Evolutionary conservation across 2,888 invertebrate species (phyloP), one percentile per base, ranked within the genome.

Genomic region (Drosophila neonasuta): DNA sequence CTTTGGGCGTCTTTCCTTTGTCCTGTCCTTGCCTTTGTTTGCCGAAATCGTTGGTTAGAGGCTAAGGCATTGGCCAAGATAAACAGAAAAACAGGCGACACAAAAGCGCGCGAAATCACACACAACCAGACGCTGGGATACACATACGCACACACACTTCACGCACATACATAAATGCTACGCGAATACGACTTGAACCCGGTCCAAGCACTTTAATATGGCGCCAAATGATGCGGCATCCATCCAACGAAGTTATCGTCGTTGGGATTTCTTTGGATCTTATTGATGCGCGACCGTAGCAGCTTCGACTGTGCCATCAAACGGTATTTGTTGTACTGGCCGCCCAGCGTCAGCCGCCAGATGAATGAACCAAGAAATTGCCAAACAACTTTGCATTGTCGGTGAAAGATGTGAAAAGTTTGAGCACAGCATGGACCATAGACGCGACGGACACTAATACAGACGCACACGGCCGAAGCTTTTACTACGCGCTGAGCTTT

Each of bases 321-420:
- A 87, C 85, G 78, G 83, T 76, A 70, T 71, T 85, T 72, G 67
- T 85, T 74, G 69, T 75, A 83, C 83, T 80, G 82, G 76, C 59
- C 65, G 64, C 71, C 59, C 72, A 65, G 66, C 42, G 50, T 65
- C 55, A 46, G 66, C 68, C 39, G 52, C 58, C 68, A 80, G 75
- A 87, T 83, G 87, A 83, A 83, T 83, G 83, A 78, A 87, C 76
- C 87, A 66, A 69, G 52, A 76, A 71, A 79, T 81, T 85, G 70
- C 75, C 76, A 85, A 81, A 81, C 70, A 85, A 69, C 72, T 75
- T 71, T 64, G 65, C 72, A 80, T 75, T 80, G 75, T 80, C 79
- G 61, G 67, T 72, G 68, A 64, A 80, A 76, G 80, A 80, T 71
- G 71, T 51, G 63, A 71, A 83, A 85, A 69, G 69, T 81, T 86